Evolutionary conservation across 2,113 vertebrate genomes (phyloP), one percentile per base, ranked within the genome.

Genomic region (Nettapus auritus): DNA sequence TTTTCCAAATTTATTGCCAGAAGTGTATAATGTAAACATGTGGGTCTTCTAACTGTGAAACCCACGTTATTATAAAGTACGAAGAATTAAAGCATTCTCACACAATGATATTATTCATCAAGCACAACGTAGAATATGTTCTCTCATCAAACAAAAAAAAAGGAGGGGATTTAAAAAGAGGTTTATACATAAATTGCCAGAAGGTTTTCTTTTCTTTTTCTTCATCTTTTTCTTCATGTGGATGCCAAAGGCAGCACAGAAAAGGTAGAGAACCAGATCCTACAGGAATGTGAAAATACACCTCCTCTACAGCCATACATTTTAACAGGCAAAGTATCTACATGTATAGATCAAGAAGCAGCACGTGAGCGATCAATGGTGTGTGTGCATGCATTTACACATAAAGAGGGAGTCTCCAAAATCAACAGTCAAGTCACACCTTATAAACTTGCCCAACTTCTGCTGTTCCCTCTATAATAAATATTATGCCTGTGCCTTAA

Each of bases 1-100:
- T 95, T 97, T 97, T 97, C 95, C 97, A 95, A 88, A 91, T 96
- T 89, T 94, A 95, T 94, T 97, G 95, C 93, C 97, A 97, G 92
- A 89, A 97, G 60, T 67, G 55, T 68, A 89, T 91, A 96, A 96
- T 55, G 91, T 94, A 97, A 97, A 97, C 88, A 92, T 26, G 26
- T 34, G 63, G 80, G 64, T 67, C 79, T 83, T 93, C 95, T 96
- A 77, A 93, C 75, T 90, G 2, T 20, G 88, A 94, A 97, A 84
- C 88, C 13, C 85, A 50, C 29, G 5, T 93, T 95, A 82, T 50
- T 89, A 77, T 36, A 91, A 69, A 86, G 71, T 46, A 81, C 46
- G 66, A 83, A 91, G 77, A 82, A 93, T 81, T 73, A 82, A 92
- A 96, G 74, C 9, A 2, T 81, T 62, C 66, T 66, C 77, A 81